Conservation (phyloP, 53 echinoderm and acorn worm genomes). For the Holothuria leucospilota region DNA sequence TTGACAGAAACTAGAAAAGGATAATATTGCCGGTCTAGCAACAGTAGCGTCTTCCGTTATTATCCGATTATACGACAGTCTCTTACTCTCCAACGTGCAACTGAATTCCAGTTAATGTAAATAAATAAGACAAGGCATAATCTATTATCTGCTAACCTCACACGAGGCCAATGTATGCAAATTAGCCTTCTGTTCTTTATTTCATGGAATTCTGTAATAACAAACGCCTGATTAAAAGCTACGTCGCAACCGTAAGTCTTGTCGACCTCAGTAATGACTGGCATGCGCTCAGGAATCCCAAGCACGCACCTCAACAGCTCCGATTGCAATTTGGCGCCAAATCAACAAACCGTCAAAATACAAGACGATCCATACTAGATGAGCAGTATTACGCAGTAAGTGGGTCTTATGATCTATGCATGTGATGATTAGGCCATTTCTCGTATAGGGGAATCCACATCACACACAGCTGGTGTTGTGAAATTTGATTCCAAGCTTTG, state of each 20-base stretch:
- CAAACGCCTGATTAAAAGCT: constrained; percentile 6
- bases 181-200: too few relatives aligned
- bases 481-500: constrained; percentile 1
- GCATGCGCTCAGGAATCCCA: constrained; percentile 24
- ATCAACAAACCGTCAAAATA: constrained; percentile 32
- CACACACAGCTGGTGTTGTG: constrained; percentile 5
- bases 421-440: constrained; percentile 9
- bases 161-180: too few relatives aligned
- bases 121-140: too few relatives aligned
- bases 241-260: neutral
- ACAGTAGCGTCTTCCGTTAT: too few relatives aligned
- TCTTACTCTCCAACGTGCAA: too few relatives aligned
- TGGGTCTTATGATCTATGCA: constrained; percentile 6
- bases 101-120: too few relatives aligned
- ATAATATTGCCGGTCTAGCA: too few relatives aligned
- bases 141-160: too few relatives aligned
- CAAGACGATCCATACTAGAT: constrained; percentile 13
- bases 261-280: constrained; percentile 6
- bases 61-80: too few relatives aligned
- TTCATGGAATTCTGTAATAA: neutral
- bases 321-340: constrained; percentile 34
- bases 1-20: too few relatives aligned
- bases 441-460: neutral
- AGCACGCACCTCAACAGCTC: neutral
- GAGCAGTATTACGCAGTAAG: constrained; percentile 21